Evolutionary conservation across 2,888 invertebrate species (phyloP).

Genomic region (Clunio marinus): DNA sequence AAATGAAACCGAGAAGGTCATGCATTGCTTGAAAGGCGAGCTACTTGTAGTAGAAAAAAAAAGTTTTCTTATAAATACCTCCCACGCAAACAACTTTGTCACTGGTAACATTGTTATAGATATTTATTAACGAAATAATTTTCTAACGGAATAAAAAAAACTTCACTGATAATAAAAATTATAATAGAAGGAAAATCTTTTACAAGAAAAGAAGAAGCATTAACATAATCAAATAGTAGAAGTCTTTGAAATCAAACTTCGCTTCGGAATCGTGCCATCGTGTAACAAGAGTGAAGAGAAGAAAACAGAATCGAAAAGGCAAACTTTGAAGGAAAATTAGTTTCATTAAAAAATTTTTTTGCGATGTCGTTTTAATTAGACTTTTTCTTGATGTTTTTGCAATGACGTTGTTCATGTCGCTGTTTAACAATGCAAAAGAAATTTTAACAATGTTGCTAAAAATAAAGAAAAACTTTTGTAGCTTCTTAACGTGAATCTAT

Average conservation of each 20-base stretch:
- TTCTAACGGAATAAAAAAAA: background rate
- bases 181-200: background rate
- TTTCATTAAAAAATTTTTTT: conserved; percentile 1
- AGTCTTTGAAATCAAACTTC: background rate
- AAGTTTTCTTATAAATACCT: too few species aligned
- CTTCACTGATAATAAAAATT: background rate
- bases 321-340: conserved; percentile 24
- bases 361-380: conserved; percentile 36
- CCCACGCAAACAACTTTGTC: too few species aligned
- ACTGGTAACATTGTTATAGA: too few species aligned
- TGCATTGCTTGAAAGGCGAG: too few species aligned
- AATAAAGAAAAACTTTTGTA: background rate
- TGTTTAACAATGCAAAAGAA: too few species aligned
- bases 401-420: too few species aligned
- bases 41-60: too few species aligned
- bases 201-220: conserved; percentile 15
- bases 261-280: conserved; percentile 24
- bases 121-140: background rate
- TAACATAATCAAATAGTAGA: conserved; percentile 25
- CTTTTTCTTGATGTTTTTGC: conserved; percentile 2
- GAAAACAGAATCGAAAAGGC: background rate
- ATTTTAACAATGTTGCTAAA: too few species aligned
- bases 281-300: conserved; percentile 22
- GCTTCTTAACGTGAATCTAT: background rate
- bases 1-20: too few species aligned